Evolutionary conservation across 2,888 invertebrate species (phyloP).

Genomic region (Eupithecia insigniata): DNA sequence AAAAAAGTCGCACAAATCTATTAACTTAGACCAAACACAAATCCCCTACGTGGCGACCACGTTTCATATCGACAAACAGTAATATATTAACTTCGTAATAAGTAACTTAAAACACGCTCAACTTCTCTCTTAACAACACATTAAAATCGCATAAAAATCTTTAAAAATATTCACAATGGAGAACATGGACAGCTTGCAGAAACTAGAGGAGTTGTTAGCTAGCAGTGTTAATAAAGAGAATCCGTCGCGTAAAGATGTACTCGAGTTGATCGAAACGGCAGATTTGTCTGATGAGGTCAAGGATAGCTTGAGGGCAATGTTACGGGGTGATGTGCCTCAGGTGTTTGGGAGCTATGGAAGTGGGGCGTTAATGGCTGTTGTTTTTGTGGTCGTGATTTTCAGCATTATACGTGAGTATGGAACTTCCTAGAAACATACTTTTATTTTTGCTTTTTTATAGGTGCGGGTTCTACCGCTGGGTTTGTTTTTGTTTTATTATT

Average conservation of each 20-base stretch:
- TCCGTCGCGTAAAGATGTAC: slow-evolving; percentile 83
- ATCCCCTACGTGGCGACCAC: slow-evolving; percentile 58
- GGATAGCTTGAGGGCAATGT: slow-evolving; percentile 80
- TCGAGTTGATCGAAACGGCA: slow-evolving; percentile 84
- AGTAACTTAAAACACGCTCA: neutral
- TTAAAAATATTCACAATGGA: neutral
- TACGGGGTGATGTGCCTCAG: slow-evolving; percentile 75
- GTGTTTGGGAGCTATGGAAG: slow-evolving; percentile 63
- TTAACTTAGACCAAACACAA: slow-evolving; percentile 40
- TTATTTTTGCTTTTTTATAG: neutral
- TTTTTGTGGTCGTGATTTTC: slow-evolving; percentile 66
- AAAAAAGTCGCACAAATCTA: too few relatives aligned
- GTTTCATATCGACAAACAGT: slow-evolving; percentile 40
- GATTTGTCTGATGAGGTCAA: slow-evolving; percentile 86
- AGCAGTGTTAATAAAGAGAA: slow-evolving; percentile 61
- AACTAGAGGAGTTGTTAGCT: slow-evolving; percentile 62
- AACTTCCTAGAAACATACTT: neutral
- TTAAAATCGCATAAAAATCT: neutral
- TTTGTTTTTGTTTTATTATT: too few relatives aligned
- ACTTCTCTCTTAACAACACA: neutral
- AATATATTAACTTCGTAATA: neutral
- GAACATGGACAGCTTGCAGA: slow-evolving; percentile 48
- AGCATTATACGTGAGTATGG: slow-evolving; percentile 66
- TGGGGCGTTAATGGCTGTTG: slow-evolving; percentile 59
- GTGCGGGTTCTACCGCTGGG: neutral